Conservation (phyloP, 2,113 vertebrate genomes). For the Phrynosoma blainvillii region DNA sequence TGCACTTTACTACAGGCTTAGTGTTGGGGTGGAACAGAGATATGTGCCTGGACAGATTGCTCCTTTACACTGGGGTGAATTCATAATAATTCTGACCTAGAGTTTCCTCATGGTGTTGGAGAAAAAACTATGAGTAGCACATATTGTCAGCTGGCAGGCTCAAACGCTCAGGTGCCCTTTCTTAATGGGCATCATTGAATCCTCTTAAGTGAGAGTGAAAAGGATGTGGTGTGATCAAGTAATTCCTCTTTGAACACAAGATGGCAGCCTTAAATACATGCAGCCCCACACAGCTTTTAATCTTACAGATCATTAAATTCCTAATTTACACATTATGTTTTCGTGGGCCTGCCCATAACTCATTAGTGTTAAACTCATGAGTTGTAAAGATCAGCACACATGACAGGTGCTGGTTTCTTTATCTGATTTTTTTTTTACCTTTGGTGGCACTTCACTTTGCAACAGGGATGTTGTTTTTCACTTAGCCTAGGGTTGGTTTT, state of each 20-base stretch:
- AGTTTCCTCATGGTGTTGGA: conserved; percentile 48
- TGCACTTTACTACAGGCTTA: conserved; percentile 32
- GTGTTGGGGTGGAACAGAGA: conserved; percentile 10
- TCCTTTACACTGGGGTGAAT: conserved; percentile 53
- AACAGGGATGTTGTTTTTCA: conserved; percentile 40
- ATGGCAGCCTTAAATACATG: conserved; percentile 87
- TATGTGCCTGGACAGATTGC: conserved; percentile 35
- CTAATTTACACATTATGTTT: conserved; percentile 90
- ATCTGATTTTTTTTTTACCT: conserved; percentile 62
- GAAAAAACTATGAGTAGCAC: conserved; percentile 56
- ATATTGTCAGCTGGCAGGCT: conserved; percentile 64
- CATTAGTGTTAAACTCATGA: conserved; percentile 85
- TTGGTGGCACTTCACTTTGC: conserved; percentile 29
- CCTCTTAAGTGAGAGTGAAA: conserved; percentile 66
- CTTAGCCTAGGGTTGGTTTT: conserved; percentile 51
- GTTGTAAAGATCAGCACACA: conserved; percentile 79
- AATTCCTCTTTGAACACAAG: conserved; percentile 85
- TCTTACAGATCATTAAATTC: conserved; percentile 89
- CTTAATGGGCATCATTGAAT: conserved; percentile 65
- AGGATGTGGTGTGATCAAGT: conserved; percentile 79
- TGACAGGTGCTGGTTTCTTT: conserved; percentile 68
- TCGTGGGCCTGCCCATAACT: conserved; percentile 85
- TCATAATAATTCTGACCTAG: conserved; percentile 28
- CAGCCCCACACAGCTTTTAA: conserved; percentile 82
- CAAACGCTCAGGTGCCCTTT: conserved; percentile 60